Base-by-base conservation (phyloP, 1,140 invertebrate species). In the Geopemphigus sp. region DNA sequence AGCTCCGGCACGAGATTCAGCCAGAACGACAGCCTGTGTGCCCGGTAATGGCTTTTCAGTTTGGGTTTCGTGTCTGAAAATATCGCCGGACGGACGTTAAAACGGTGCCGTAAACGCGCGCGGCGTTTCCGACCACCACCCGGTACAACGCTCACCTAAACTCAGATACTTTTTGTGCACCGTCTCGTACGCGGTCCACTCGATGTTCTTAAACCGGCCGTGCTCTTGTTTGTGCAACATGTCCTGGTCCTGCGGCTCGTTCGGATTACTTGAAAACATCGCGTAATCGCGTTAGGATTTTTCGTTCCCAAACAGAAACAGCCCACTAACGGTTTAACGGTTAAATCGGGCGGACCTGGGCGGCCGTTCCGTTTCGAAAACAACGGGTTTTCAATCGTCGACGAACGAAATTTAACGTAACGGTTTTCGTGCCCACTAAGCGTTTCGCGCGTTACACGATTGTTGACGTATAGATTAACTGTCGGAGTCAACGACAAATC, bases 21-120 rank as follows among this genome's bases (percentile, higher is more conserved):
- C 97, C 97, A 99, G 85, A 98, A 96, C 1, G 95, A 97, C n/a
- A 98, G 87, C 73, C 94, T 91, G 85, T 88, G 95, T 10, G 95
- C 95, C 82, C 96, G 90, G 86, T 98, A 98, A 86, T 98, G 96
- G 84, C 96, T 95, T 84, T 96, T 94, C 45, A 96, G 85, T 84
- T 95, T 94, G 0, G 94, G 91, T 86, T 95, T 95, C 29, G 91
- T 91, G 84, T 95, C 94, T 94, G 86, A 24, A 86, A 87, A 82
- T 76, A 59, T 29, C 59, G n/a, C 2, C 10, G 32, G 4, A 50
- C 22, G 10, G 12, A 70, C n/a, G 26, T 64, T n/a, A n/a, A 63
- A 1, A 29, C 17, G 1, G 59, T 63, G 17, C 14, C 15, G 26
- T 14, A 54, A 26, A 26, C 47, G 47, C 19, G 14, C 22, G 53